A percentile compares a stretch with the other conserved stretches of the same genome.
phyloP scores from a whole-genome alignment of 2,113 vertebrate species.

The Gopherus evgoodei region DNA sequence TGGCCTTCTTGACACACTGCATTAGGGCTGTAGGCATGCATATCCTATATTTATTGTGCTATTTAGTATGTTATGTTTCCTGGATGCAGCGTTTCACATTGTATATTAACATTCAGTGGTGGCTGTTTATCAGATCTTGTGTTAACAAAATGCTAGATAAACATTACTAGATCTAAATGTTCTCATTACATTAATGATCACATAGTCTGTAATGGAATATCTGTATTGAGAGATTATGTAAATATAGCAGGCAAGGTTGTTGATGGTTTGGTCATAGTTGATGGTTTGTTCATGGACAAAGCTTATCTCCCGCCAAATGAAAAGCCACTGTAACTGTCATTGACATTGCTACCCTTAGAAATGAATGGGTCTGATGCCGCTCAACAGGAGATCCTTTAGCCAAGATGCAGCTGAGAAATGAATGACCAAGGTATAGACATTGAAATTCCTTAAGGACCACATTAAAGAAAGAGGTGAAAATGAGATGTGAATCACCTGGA shows the following conservation, averaged over 20 bases:
- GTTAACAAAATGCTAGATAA: background rate
- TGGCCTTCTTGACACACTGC: background rate
- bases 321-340: background rate
- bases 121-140: background rate
- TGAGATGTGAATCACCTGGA: slow-evolving; percentile 41
- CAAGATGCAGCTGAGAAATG: background rate
- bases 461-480: slow-evolving; percentile 36
- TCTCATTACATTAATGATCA: background rate
- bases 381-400: background rate
- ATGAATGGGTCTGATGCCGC: background rate
- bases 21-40: background rate
- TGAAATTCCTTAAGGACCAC: background rate
- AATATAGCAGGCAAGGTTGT: background rate
- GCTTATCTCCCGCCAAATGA: background rate
- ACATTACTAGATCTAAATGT: background rate
- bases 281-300: background rate
- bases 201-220: background rate
- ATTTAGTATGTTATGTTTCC: background rate
- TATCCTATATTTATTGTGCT: background rate
- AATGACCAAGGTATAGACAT: background rate
- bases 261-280: background rate
- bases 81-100: background rate
- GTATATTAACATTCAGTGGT: background rate
- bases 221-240: background rate
- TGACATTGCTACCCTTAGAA: background rate